Percentiles rank a stretch among this genome's conserved stretches.
Conservation (phyloP, 2,113 vertebrate species). For the Coptodon bakossiorum region DNA sequence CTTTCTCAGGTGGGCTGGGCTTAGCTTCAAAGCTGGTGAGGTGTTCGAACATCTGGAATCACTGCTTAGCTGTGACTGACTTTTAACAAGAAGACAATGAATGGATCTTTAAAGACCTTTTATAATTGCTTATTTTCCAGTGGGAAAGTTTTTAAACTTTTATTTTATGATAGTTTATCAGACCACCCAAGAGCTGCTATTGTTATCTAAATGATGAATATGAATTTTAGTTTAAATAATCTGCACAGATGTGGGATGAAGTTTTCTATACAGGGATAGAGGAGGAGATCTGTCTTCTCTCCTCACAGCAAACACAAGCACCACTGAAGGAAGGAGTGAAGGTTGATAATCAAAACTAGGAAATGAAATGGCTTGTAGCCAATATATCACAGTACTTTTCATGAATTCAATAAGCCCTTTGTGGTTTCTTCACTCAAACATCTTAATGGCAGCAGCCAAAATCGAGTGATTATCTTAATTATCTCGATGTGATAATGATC, state of each 20-base stretch:
- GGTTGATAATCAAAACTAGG: background rate
- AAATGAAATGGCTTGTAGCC: background rate
- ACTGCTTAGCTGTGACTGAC: background rate
- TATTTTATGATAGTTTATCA: background rate
- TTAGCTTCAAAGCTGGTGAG: background rate
- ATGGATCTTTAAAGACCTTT: background rate
- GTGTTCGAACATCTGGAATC: accelerated
- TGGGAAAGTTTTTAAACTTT: background rate
- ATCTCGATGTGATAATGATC: accelerated
- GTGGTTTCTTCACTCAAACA: background rate
- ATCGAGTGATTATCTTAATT: background rate
- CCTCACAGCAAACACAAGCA: background rate
- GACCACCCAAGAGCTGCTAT: accelerated
- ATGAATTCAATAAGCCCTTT: background rate
- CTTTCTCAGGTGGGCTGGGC: background rate
- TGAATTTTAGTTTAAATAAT: background rate
- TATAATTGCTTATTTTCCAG: background rate
- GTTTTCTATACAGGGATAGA: background rate
- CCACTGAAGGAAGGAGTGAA: background rate
- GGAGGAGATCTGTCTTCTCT: background rate
- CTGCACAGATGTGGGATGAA: background rate
- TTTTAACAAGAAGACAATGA: background rate
- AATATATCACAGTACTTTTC: accelerated
- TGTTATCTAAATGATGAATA: background rate
- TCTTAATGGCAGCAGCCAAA: background rate